phyloP scores from a whole-genome alignment of 2,797 vertebrate species.

The Psittacula echo region DNA sequence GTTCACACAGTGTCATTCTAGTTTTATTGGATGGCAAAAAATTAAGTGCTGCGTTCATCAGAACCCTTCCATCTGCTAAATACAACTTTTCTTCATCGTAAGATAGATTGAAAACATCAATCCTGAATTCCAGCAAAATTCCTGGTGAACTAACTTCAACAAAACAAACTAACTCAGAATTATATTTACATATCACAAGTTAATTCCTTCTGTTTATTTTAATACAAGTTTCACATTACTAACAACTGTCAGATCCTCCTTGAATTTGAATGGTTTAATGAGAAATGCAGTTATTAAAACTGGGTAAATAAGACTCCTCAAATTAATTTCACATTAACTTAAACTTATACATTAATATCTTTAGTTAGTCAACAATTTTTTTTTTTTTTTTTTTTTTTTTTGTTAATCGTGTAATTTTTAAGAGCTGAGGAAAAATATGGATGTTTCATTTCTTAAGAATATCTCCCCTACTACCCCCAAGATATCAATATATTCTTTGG shows the following conservation, averaged over 20 bases:
- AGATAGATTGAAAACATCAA: not conserved
- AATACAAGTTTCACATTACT: not conserved
- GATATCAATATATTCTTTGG: not conserved
- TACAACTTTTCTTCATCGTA: not conserved
- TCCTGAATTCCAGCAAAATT: not conserved
- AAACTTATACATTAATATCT: not conserved
- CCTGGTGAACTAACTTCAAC: not conserved
- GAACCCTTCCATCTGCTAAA: not conserved
- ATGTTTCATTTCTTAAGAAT: not conserved
- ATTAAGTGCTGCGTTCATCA: not conserved
- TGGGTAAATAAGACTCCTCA: not conserved
- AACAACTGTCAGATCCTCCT: not conserved
- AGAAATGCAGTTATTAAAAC: not conserved
- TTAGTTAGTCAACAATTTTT: not conserved
- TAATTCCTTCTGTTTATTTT: not conserved
- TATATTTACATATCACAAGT: not conserved
- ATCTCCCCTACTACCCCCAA: not conserved
- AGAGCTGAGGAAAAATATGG: not conserved
- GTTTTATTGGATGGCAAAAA: not conserved
- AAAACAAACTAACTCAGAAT: not conserved
- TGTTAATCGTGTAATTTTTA: not conserved
- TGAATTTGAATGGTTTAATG: not conserved
- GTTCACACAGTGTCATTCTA: slow-evolving; percentile 10
- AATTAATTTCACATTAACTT: not conserved
- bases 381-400: not conserved